These are phyloP conservation scores for Morbakka virulenta DNA, from an alignment of 30 jellyfish, hydroid and myxozoan species.

Conservation along the genomic window DNA sequence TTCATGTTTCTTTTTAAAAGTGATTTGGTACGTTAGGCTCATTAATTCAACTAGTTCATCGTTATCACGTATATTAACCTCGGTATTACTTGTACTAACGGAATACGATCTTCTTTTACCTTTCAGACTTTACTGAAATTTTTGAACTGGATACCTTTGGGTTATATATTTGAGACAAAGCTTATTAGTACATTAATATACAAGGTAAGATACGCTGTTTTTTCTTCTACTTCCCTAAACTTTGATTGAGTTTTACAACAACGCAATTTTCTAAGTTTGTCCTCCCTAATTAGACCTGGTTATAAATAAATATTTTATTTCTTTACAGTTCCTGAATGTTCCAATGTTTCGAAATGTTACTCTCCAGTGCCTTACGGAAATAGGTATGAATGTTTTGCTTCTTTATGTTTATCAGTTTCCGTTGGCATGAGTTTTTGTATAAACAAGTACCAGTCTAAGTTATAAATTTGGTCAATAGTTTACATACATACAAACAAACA, in stretches of 20 bases:
- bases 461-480: no score
- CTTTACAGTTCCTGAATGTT: constrained; percentile 79
- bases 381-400: constrained; percentile 41
- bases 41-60: no score
- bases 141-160: constrained; percentile 97
- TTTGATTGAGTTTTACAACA: not conserved
- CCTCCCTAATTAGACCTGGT: no score
- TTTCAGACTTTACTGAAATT: constrained; percentile 86
- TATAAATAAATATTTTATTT: no score
- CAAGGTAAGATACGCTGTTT: constrained; percentile 59
- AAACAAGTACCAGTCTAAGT: no score
- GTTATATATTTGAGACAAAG: constrained; percentile 95
- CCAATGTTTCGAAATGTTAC: constrained; percentile 99
- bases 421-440: no score
- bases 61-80: no score
- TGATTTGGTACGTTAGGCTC: no score
- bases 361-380: constrained; percentile 91
- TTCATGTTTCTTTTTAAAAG: no score
- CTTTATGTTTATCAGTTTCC: not conserved
- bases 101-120: not conserved
- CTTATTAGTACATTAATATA: constrained; percentile 88
- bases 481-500: no score
- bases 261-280: not conserved
- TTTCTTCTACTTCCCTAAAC: not conserved
- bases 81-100: not conserved